Evolutionary conservation across 2,113 vertebrate species (phyloP), one percentile per base, ranked within the genome.

Genomic region (Heptranchias perlo): DNA sequence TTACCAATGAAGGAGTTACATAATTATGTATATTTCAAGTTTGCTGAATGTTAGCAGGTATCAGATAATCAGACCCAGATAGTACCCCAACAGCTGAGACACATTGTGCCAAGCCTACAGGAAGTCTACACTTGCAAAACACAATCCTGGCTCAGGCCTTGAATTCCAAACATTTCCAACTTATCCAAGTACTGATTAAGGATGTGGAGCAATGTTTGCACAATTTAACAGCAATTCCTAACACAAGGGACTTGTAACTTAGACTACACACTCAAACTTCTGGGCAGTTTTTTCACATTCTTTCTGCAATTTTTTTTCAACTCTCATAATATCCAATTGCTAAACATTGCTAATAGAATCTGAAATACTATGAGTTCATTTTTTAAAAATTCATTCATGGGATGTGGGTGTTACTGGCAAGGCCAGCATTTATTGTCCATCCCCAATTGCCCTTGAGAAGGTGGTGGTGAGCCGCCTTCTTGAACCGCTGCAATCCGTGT

Each of bases 271-370:
- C 7, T 95, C 62, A 69, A 69, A 31, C 64, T 47, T 95, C 64
- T 95, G 94, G 94, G 93, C 6, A 95, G 47, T 52, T 95, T 95
- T 73, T 69, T 95, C 94, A 69, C 94, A 95, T 95, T 95, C 94
- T 35, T 95, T 95, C 58, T 28, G 44, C 1, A 18, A 69, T 95
- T 31, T 67, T 95, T 39, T 67, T 69, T 6, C 94, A 95, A 95
- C 44, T 95, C 47, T 69, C 8, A 35, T 44, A n/a, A 82, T 31
- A 69, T 35, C 18, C 65, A 52, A 52, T 52, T 95, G 64, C 4
- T 47, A 31, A 67, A 95, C 65, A 69, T 69, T 18, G 11, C 6
- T 39, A 18, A 35, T 82, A 39, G n/a, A 39, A 82, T 44, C 4
- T 82, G 16, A 82, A 82, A 39, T 62, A 62, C 35, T 23, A 16